phyloP scores from a whole-genome alignment of 2,888 invertebrate species.

The Epinotia brunnichana region DNA sequence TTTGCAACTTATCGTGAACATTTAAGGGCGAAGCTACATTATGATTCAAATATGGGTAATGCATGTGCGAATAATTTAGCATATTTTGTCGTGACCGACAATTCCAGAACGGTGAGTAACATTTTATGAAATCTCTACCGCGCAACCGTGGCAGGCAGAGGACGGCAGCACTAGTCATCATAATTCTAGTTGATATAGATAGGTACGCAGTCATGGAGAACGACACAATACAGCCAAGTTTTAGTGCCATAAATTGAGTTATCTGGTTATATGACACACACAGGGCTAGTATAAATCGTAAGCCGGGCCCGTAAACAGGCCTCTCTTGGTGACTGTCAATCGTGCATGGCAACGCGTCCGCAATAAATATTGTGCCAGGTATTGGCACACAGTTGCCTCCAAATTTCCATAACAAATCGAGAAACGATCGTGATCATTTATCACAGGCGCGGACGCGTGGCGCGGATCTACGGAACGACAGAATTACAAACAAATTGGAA shows the following conservation, averaged over 20 bases:
- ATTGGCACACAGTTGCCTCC: constrained; percentile 50
- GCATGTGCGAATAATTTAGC: constrained; percentile 41
- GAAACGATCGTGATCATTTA: constrained; percentile 62
- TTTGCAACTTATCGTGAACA: constrained; percentile 5
- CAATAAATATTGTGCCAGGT: constrained; percentile 64
- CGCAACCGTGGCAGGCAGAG: constrained; percentile 7
- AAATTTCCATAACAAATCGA: constrained; percentile 63
- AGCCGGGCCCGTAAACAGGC: constrained; percentile 61
- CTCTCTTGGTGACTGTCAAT: constrained; percentile 70
- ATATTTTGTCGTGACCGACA: constrained; percentile 35
- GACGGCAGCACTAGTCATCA: constrained; percentile 49
- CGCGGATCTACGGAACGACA: constrained; percentile 60
- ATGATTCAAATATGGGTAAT: constrained; percentile 42
- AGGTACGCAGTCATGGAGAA: constrained; percentile 59
- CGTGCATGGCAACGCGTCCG: constrained; percentile 53
- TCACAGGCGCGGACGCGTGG: constrained; percentile 68
- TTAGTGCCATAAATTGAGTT: constrained; percentile 70
- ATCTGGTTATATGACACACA: constrained; percentile 70
- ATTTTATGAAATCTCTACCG: constrained; percentile 36
- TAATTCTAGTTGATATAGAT: constrained; percentile 65
- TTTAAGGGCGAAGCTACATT: constrained; percentile 37
- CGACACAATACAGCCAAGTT: constrained; percentile 56
- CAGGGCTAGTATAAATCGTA: constrained; percentile 66
- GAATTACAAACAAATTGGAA: constrained; percentile 64
- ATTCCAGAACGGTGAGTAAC: constrained; percentile 26